Conservation (phyloP, 2,113 vertebrate species). For the Callopanchax toddi region DNA sequence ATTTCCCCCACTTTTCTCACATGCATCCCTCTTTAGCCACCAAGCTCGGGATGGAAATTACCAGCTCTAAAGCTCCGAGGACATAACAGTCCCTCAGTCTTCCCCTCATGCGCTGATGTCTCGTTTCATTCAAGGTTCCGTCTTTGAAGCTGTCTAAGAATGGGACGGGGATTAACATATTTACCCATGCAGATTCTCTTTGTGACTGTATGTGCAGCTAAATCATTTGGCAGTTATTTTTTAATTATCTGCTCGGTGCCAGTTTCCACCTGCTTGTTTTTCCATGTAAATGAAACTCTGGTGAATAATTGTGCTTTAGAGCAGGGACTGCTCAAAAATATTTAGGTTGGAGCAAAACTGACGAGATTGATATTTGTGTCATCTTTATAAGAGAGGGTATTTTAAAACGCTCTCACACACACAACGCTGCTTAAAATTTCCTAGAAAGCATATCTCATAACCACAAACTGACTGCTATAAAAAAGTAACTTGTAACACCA, state of each 20-base stretch:
- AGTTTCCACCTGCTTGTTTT: constrained; percentile 62
- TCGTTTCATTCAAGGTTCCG: constrained; percentile 60
- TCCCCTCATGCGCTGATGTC: constrained; percentile 63
- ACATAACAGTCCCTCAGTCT: constrained; percentile 61
- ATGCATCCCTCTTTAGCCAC: constrained; percentile 39
- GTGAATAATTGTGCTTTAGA: not conserved
- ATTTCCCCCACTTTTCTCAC: constrained; percentile 73
- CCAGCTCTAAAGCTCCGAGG: constrained; percentile 57
- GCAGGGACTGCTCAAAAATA: constrained; percentile 7
- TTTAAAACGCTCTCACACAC: constrained; percentile 6
- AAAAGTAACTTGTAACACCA: constrained; percentile 45
- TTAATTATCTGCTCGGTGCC: constrained; percentile 59
- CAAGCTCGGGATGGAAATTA: constrained; percentile 59
- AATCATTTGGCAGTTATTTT: constrained; percentile 66
- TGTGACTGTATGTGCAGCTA: constrained; percentile 65
- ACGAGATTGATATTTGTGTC: constrained; percentile 29
- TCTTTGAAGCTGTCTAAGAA: constrained; percentile 73
- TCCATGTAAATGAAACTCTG: constrained; percentile 36
- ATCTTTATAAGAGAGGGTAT: constrained; percentile 51
- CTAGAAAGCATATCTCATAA: constrained; percentile 89
- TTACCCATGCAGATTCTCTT: constrained; percentile 72
- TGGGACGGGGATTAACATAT: constrained; percentile 73
- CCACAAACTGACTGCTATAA: constrained; percentile 72
- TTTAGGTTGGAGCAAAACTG: constrained; percentile 16
- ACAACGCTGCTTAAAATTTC: constrained; percentile 77